phyloP scores from a whole-genome alignment of 2,888 invertebrate species.

The Macrophya annulata region DNA sequence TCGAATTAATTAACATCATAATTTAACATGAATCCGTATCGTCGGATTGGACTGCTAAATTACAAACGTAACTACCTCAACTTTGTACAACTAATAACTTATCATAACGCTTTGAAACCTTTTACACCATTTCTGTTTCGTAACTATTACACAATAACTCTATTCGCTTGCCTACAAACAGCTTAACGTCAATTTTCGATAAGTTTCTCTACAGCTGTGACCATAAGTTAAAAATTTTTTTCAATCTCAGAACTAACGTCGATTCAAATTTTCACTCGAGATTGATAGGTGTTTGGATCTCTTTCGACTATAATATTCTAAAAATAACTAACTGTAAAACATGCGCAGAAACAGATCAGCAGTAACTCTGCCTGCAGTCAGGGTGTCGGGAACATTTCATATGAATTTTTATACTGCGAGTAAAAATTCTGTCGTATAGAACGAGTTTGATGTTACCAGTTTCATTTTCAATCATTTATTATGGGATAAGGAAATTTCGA shows the following conservation, averaged over 20 bases:
- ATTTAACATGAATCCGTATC: conserved; percentile 15
- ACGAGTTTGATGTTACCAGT: not conserved
- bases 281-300: conserved; percentile 14
- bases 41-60: not conserved
- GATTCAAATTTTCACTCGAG: not conserved
- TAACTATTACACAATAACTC: conserved; percentile 13
- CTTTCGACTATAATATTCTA: not conserved
- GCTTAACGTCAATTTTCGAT: not conserved
- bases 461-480: not conserved
- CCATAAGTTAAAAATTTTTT: not conserved
- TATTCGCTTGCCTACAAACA: not conserved
- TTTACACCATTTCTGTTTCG: not conserved
- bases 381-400: not conserved
- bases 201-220: not conserved
- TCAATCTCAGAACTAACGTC: not conserved
- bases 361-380: not conserved
- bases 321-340: not conserved
- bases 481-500: not conserved
- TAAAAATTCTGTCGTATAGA: not conserved
- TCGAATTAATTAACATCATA: conserved; percentile 36
- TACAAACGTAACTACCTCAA: conserved; percentile 11
- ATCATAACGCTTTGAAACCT: not conserved
- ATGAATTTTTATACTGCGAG: not conserved
- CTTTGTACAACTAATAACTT: conserved; percentile 10
- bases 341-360: not conserved